phyloP scores from a whole-genome alignment of 2,113 vertebrate species.

The Paradoxurus hermaphroditus region DNA sequence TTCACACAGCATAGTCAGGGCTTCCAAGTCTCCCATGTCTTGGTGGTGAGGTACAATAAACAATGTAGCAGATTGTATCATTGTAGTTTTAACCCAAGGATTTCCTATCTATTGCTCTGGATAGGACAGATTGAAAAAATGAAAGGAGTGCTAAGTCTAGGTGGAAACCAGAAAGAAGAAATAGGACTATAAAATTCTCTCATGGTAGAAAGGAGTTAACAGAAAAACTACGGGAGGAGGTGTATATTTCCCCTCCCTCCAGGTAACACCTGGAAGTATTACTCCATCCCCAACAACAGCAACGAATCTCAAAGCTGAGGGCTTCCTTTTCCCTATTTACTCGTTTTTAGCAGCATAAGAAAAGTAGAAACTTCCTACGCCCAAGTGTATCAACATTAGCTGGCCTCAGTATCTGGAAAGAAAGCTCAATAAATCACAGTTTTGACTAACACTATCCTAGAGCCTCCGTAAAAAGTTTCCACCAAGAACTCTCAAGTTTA shows the following conservation, averaged over 20 bases:
- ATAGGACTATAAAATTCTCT: not conserved
- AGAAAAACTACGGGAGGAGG: not conserved
- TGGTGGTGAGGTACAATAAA: not conserved
- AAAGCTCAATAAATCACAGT: not conserved
- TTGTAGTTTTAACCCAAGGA: not conserved
- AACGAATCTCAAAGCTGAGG: not conserved
- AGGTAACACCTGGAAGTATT: not conserved
- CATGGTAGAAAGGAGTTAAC: not conserved
- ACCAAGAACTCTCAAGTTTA: not conserved
- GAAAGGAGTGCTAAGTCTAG: not conserved
- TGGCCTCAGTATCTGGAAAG: not conserved
- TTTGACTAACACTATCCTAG: not conserved
- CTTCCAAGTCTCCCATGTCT: not conserved
- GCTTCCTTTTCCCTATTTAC: not conserved
- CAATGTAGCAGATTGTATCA: not conserved
- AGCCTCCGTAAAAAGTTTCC: not conserved
- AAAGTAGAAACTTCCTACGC: not conserved
- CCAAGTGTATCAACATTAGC: not conserved
- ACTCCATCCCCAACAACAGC: not conserved
- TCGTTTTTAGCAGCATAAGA: not conserved
- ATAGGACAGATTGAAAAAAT: not conserved
- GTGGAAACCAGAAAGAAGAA: slow-evolving; percentile 1
- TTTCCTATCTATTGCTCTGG: not conserved
- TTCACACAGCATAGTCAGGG: not conserved
- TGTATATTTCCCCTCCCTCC: not conserved